Conservation (phyloP, 1,140 invertebrate genomes). For the Drosophila truncata region DNA sequence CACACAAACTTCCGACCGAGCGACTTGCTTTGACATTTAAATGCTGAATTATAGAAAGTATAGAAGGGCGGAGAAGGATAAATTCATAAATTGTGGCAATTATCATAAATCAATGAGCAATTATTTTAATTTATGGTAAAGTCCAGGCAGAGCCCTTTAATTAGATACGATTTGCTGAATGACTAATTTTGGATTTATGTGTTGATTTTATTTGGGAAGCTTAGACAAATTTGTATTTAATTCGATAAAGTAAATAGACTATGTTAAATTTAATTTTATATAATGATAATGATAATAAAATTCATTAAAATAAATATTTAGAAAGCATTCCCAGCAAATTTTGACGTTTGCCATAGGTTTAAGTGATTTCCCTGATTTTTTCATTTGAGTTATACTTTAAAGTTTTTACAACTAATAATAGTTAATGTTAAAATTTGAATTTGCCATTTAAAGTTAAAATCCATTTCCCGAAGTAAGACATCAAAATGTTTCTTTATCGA, state of each 20-base stretch:
- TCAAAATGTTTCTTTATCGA: background rate
- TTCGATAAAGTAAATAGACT: background rate
- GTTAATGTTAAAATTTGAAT: no score
- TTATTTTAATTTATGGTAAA: conserved; percentile 21
- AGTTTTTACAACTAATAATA: no score
- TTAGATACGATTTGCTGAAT: background rate
- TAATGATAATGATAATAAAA: no score
- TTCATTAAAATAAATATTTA: no score
- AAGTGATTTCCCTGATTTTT: background rate
- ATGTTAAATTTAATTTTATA: background rate
- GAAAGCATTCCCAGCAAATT: background rate
- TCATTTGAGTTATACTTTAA: background rate
- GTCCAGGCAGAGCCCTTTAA: background rate
- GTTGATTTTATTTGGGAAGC: background rate
- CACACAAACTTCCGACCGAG: conserved; percentile 12
- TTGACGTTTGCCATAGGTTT: no score
- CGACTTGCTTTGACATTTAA: conserved; percentile 22
- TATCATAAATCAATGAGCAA: conserved; percentile 37
- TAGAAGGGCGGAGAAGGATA: background rate
- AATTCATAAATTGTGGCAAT: conserved; percentile 13
- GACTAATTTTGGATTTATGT: background rate
- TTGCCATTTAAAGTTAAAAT: background rate
- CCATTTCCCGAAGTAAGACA: background rate
- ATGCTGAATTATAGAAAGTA: conserved; percentile 10
- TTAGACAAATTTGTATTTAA: background rate